A percentile compares a stretch with the other conserved stretches of the same genome.
Conservation (phyloP, 2,113 vertebrate genomes). For the Gopherus flavomarginatus region DNA sequence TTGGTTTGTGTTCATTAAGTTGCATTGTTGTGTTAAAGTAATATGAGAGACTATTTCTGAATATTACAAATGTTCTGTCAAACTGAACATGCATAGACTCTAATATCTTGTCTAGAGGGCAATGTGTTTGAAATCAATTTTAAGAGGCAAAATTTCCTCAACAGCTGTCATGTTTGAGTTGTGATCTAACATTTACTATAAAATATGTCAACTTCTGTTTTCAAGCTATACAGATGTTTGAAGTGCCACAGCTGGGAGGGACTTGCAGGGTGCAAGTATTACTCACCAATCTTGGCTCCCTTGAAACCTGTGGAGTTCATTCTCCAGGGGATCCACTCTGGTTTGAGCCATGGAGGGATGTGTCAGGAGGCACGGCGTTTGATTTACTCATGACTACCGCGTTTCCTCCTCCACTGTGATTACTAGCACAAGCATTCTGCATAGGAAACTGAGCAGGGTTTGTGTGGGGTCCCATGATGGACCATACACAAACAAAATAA, state of each 20-base stretch:
- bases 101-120: conserved; percentile 33
- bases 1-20: conserved; percentile 62
- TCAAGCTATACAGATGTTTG: accelerated
- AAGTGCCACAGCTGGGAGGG: not conserved
- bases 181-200: conserved; percentile 34
- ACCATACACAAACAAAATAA: conserved; percentile 29
- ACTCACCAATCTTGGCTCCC: not conserved
- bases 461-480: conserved; percentile 23
- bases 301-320: not conserved
- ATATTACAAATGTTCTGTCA: conserved; percentile 68
- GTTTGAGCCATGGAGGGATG: not conserved
- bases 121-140: conserved; percentile 60
- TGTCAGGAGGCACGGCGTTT: not conserved
- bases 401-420: not conserved
- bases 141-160: conserved; percentile 54
- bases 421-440: not conserved
- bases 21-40: conserved; percentile 61
- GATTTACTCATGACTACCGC: not conserved
- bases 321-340: not conserved
- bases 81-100: conserved; percentile 17
- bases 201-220: not conserved
- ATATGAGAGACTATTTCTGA: conserved; percentile 67
- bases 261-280: not conserved
- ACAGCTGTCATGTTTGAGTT: conserved; percentile 56
- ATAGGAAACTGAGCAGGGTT: not conserved